Conservation (phyloP, 2,113 vertebrate genomes). For the Corythaixoides concolor region DNA sequence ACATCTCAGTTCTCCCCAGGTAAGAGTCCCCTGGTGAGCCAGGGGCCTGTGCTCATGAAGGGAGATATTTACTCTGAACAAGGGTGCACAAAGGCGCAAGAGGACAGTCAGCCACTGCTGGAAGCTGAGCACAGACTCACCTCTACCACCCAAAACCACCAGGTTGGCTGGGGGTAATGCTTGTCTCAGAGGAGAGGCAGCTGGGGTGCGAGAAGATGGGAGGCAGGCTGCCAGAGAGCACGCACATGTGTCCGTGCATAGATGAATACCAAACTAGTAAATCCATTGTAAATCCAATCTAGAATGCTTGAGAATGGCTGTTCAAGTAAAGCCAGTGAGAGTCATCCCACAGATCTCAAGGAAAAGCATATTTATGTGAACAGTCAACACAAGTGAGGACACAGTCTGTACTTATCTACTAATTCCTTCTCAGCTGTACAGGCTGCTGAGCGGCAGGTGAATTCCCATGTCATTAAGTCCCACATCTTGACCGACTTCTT, state of each 20-base stretch:
- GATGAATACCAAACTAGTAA: neutral
- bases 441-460: neutral
- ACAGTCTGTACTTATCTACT: neutral
- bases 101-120: neutral
- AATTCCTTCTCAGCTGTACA: neutral
- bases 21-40: neutral
- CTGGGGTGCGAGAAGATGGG: neutral
- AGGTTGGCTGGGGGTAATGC: neutral
- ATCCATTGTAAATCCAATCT: neutral
- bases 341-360: neutral
- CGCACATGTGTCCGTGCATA: fast-evolving
- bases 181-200: neutral
- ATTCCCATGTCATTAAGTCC: neutral
- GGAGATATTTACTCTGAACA: neutral
- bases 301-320: neutral
- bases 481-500: neutral
- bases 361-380: neutral
- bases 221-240: neutral
- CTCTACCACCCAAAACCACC: neutral
- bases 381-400: neutral
- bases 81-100: neutral
- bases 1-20: neutral
- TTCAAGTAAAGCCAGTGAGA: neutral
- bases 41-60: neutral
- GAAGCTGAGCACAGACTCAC: neutral